Evolutionary conservation across 2,113 vertebrate species (phyloP), one percentile per base, ranked within the genome.

Genomic region (Gymnobelideus leadbeateri): DNA sequence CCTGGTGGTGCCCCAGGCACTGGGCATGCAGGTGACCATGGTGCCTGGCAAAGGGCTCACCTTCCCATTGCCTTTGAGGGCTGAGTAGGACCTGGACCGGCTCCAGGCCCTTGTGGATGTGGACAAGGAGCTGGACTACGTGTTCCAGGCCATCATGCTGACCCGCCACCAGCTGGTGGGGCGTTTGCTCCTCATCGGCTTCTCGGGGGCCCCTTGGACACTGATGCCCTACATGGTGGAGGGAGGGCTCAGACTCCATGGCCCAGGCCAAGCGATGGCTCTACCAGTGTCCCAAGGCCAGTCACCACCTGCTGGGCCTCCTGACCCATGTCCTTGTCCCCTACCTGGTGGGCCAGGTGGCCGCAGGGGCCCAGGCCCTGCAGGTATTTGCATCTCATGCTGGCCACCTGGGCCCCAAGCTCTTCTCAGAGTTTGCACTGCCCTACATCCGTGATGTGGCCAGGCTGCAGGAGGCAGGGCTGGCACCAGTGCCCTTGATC

Each of bases 191-290:
- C 99, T 99, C 96, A 99, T 99, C 0, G 99, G 99, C 84, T 99
- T 99, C 98, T 99, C 99, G 0, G 99, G 99, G 31, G 99, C 99
- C 31, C 99, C 99, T 97, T 99, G 99, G 99, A 99, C 99, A 0
- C 98, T 99, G 91, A 99, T 99, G 99, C 99, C 99, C 91, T 99
- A 99, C 97, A 99, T 99, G 99, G 99, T 99, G 43, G 99, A 99
- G 97, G 99, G 99, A 6, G 99, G 98, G 99, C 97, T 99, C 99
- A 94, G 98, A 91, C 92, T 99, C 99, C 11, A 99, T 99, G 98
- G 98, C 99, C 21, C 99, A 99, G 98, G 99, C 99, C 2, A 99
- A 99, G 98, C 99, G 99, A 25, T 99, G 99, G 99, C 99, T 99
- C 23, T 99, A 99, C 97, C 98, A 98, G 94, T 98, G 99, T 98